Evolutionary conservation across 1,140 invertebrate genomes (phyloP).

Genomic region (Caenorhabditis brenneri): DNA sequence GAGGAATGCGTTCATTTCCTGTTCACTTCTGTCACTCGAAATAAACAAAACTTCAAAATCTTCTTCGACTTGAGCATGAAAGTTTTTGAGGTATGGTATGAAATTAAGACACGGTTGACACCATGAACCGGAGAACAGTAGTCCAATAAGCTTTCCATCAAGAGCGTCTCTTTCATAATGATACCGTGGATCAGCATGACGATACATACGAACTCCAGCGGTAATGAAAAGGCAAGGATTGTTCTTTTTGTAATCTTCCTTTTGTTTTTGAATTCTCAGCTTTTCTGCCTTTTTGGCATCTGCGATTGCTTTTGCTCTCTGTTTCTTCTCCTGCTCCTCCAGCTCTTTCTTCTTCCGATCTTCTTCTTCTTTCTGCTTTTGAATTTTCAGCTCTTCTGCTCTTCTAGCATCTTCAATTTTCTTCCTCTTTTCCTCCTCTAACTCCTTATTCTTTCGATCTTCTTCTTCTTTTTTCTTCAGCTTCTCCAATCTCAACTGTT

Average conservation of each 20-base stretch:
- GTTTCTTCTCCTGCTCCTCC: neutral
- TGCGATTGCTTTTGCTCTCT: neutral
- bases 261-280: neutral
- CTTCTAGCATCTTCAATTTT: neutral
- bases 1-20: slow-evolving; percentile 62
- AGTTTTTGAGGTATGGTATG: slow-evolving; percentile 63
- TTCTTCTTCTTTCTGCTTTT: neutral
- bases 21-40: slow-evolving; percentile 60
- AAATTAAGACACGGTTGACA: slow-evolving; percentile 66
- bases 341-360: neutral
- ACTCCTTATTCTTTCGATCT: neutral
- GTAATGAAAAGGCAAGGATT: neutral
- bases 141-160: slow-evolving; percentile 62
- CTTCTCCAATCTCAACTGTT: no score
- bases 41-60: slow-evolving; percentile 68
- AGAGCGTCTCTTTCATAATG: neutral
- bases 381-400: neutral
- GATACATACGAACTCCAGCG: no score
- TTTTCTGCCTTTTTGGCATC: neutral
- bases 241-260: neutral
- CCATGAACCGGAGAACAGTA: slow-evolving; percentile 69
- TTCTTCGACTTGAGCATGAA: slow-evolving; percentile 66
- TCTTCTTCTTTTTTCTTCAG: no score
- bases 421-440: neutral
- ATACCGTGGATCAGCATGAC: neutral